A percentile compares a stretch with the other conserved stretches of the same genome.
phyloP scores from a whole-genome alignment of 2,113 vertebrate genomes.

The Otolemur garnettii region DNA sequence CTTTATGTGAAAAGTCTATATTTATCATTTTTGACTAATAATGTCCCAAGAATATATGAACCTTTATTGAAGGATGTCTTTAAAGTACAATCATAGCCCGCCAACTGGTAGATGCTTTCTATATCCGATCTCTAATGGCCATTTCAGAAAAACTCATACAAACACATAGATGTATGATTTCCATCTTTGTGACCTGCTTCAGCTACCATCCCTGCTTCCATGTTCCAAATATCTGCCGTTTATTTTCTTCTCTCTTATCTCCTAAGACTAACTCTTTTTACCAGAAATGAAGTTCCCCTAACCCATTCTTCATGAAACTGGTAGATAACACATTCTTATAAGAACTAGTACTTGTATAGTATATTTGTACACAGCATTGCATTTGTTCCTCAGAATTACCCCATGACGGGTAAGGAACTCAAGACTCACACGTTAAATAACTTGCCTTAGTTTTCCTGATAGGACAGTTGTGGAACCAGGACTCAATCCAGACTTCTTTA shows the following conservation, averaged over 20 bases:
- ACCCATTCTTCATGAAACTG: not conserved
- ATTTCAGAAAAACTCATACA: not conserved
- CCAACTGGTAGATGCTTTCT: not conserved
- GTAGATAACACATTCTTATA: not conserved
- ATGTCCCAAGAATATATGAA: not conserved
- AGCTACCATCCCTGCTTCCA: not conserved
- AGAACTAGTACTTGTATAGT: not conserved
- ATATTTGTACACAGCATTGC: not conserved
- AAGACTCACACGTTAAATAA: not conserved
- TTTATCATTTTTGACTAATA: not conserved
- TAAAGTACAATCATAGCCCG: not conserved
- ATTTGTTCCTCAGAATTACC: not conserved
- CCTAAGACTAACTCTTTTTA: not conserved
- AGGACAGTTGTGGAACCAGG: not conserved
- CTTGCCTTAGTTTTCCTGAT: not conserved
- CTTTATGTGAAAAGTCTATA: not conserved
- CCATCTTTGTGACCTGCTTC: not conserved
- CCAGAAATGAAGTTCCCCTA: not conserved
- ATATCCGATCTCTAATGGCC: not conserved
- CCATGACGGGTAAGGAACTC: not conserved
- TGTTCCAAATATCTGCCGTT: not conserved
- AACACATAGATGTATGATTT: not conserved
- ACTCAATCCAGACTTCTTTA: not conserved
- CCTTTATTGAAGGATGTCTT: not conserved
- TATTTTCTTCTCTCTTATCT: not conserved